These are phyloP conservation scores for Nesometra sesokonis DNA, from an alignment of 35 echinoderm and acorn worm species.

Conservation along the genomic window DNA sequence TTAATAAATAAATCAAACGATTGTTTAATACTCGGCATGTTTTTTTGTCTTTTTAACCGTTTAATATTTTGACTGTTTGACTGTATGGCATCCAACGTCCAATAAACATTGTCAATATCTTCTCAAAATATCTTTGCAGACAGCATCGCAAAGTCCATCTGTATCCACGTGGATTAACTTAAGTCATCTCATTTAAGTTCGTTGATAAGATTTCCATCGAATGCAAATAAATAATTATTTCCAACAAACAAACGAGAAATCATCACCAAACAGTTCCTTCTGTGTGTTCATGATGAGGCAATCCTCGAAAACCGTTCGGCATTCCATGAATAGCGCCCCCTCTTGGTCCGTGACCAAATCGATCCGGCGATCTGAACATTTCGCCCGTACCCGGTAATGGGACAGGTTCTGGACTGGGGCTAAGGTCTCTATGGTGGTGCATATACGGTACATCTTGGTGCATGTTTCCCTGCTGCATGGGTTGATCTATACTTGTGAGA, in stretches of 20 bases:
- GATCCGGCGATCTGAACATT: slow-evolving; percentile 15
- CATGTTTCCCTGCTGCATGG: slow-evolving; percentile 29
- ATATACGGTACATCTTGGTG: slow-evolving; percentile 36
- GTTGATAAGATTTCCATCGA: not conserved
- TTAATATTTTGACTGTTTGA: too few species aligned
- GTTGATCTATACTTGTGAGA: slow-evolving; percentile 45
- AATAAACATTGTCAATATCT: too few species aligned
- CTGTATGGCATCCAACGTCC: too few species aligned
- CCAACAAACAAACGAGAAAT: not conserved
- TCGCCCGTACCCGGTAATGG: slow-evolving; percentile 34
- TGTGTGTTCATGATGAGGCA: not conserved
- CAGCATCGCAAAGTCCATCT: too few species aligned
- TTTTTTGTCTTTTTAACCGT: too few species aligned
- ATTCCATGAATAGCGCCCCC: slow-evolving; percentile 10
- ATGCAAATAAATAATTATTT: not conserved
- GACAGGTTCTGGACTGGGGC: slow-evolving; percentile 46
- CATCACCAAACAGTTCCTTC: not conserved
- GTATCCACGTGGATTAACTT: not conserved
- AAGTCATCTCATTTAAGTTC: not conserved
- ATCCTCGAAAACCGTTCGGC: slow-evolving; percentile 2
- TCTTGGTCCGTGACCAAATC: slow-evolving; percentile 19
- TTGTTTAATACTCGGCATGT: too few species aligned
- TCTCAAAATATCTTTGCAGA: too few species aligned
- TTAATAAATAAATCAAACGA: too few species aligned
- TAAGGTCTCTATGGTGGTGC: slow-evolving; percentile 42